Percentiles rank a stretch among this genome's conserved stretches.
These are phyloP conservation scores for Eulithis prunata DNA, from an alignment of 2,888 invertebrate species.

Conservation along the genomic window DNA sequence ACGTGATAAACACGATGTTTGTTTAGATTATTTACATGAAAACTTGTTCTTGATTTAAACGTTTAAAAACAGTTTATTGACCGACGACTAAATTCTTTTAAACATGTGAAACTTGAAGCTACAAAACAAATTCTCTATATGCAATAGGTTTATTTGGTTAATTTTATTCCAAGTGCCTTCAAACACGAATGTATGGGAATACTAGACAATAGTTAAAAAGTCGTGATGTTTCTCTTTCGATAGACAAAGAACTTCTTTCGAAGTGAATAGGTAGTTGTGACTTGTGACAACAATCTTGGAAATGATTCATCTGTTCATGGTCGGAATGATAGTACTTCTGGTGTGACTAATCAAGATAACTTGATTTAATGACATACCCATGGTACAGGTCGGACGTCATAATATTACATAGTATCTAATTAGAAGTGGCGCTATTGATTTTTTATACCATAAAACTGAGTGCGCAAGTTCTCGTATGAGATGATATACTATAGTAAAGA, in stretches of 20 bases:
- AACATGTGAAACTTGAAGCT: conserved; percentile 3
- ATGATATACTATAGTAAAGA: background rate
- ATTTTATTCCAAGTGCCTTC: conserved; percentile 19
- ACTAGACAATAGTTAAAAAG: conserved; percentile 34
- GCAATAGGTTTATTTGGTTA: conserved; percentile 12
- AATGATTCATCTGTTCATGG: conserved; percentile 56
- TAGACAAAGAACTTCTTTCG: conserved; percentile 23
- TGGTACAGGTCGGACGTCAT: conserved; percentile 19
- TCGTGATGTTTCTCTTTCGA: conserved; percentile 26
- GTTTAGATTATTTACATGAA: background rate
- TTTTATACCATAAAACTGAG: background rate
- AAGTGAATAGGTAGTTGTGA: conserved; percentile 14
- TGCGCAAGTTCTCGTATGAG: background rate
- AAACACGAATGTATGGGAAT: conserved; percentile 26
- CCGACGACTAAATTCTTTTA: background rate
- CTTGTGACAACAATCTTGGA: conserved; percentile 38
- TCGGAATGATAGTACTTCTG: conserved; percentile 38
- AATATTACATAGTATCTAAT: conserved; percentile 10
- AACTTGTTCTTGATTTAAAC: background rate
- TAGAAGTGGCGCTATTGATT: conserved; percentile 14
- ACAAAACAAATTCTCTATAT: conserved; percentile 8
- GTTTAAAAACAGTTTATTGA: background rate
- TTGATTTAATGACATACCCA: conserved; percentile 27
- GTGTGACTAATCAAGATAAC: conserved; percentile 48
- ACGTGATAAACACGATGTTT: background rate